phyloP scores from a whole-genome alignment of 2,113 vertebrate species.

The Puma concolor region DNA sequence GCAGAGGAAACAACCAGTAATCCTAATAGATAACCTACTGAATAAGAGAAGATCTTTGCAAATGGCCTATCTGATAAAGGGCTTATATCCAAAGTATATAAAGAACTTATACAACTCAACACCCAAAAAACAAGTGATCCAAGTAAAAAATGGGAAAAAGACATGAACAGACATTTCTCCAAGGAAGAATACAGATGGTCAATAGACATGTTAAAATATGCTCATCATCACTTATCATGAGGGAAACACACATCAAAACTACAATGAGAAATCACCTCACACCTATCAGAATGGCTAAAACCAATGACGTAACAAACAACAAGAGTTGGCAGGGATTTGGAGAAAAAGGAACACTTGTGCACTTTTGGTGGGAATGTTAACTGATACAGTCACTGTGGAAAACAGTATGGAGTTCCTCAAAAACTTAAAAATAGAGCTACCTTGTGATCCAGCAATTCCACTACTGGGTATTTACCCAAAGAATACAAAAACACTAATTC shows the following conservation, averaged over 20 bases:
- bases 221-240: not conserved
- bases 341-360: not conserved
- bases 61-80: not conserved
- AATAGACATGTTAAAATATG: not conserved
- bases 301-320: not conserved
- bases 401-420: not conserved
- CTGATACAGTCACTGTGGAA: not conserved
- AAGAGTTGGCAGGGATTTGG: not conserved
- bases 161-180: not conserved
- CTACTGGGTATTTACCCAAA: not conserved
- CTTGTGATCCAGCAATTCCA: not conserved
- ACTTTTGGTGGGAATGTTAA: not conserved
- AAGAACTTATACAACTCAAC: not conserved
- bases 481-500: not conserved
- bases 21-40: not conserved
- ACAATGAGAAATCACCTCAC: not conserved
- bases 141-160: not conserved
- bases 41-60: not conserved
- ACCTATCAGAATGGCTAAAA: not conserved
- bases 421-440: not conserved
- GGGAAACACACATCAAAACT: not conserved
- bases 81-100: not conserved
- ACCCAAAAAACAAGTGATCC: not conserved
- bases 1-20: not conserved
- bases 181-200: not conserved